Evolutionary conservation across 2,888 invertebrate species (phyloP).

Genomic region (Portevinia maculata): DNA sequence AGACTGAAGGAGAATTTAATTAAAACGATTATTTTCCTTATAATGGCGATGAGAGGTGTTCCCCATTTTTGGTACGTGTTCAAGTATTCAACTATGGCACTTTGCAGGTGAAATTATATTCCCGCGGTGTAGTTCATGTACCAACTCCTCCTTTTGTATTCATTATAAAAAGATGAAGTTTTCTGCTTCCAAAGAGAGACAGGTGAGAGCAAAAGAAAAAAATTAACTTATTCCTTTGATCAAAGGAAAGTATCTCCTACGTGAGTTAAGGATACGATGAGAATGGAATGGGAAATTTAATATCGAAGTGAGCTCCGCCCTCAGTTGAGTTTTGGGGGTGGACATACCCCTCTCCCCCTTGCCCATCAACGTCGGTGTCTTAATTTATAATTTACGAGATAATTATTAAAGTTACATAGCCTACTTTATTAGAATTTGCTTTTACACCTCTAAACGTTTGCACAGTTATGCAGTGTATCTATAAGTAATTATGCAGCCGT

Average conservation of each 20-base stretch:
- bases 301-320: slow-evolving; percentile 13
- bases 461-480: too few species aligned
- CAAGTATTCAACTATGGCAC: slow-evolving; percentile 14
- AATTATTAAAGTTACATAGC: background rate
- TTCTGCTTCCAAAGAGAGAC: slow-evolving; percentile 41
- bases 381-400: background rate
- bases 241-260: slow-evolving; percentile 63
- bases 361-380: background rate
- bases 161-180: slow-evolving; percentile 74
- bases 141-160: slow-evolving; percentile 45
- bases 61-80: slow-evolving; percentile 13
- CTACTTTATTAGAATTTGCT: too few species aligned
- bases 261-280: slow-evolving; percentile 42
- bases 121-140: slow-evolving; percentile 25
- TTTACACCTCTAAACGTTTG: too few species aligned
- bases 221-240: slow-evolving; percentile 73
- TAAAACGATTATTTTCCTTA: slow-evolving; percentile 65
- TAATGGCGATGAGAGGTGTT: slow-evolving; percentile 33
- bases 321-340: background rate
- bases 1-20: slow-evolving; percentile 52
- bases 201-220: slow-evolving; percentile 14
- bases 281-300: slow-evolving; percentile 41
- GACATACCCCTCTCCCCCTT: background rate
- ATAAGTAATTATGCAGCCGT: too few species aligned
- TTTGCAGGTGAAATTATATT: slow-evolving; percentile 31